Base-by-base conservation (phyloP, 2,888 invertebrate genomes). In the Sipha maydis region DNA sequence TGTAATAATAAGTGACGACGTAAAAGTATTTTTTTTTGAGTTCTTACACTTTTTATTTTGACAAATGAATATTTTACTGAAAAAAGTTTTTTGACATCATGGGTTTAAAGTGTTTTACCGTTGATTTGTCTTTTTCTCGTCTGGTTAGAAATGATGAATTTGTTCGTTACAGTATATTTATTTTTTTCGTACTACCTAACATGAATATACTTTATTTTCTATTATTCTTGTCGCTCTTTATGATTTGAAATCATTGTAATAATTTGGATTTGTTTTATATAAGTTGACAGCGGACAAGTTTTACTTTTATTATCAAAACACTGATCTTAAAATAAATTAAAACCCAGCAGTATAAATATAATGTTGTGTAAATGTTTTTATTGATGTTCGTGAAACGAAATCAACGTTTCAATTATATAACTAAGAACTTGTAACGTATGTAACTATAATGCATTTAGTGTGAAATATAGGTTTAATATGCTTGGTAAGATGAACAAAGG, bases 61-160 rank as follows among this genome's bases (percentile, higher is more conserved):
- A 86, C 75, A 79, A 86, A 80, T 75, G 38, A 71, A 86, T 80
- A 86, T 80, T 80, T 61, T 73, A 77, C 31, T 28, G 28, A 38
- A 38, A 78, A 80, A 80, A 73, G 48, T 71, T 80, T 41, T 17
- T 61, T 61, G 80, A 86, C 41, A 73, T 79, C 31, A 56, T 41
- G 61, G 61, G 73, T 41, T 80, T 86, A 79, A 86, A 86, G 73
- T 80, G 80, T 86, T 86, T 86, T 86, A 80, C 73, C 86, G 86
- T 80, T 86, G 86, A 80, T 86, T 86, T 73, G 71, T 86, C 38
- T 71, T n/a, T 79, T 86, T 80, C 56, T 71, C 54, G 73, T 56
- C 28, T 28, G 71, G 34, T 21, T 56, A 61, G 25, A 80, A 80
- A 86, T 86, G 86, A 86, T 86, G 86, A 80, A 86, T 86, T 78